A percentile compares a stretch with the other conserved stretches of the same genome.
These are phyloP conservation scores for Odontomyia ornata DNA, from an alignment of 2,888 invertebrate species.

Conservation along the genomic window DNA sequence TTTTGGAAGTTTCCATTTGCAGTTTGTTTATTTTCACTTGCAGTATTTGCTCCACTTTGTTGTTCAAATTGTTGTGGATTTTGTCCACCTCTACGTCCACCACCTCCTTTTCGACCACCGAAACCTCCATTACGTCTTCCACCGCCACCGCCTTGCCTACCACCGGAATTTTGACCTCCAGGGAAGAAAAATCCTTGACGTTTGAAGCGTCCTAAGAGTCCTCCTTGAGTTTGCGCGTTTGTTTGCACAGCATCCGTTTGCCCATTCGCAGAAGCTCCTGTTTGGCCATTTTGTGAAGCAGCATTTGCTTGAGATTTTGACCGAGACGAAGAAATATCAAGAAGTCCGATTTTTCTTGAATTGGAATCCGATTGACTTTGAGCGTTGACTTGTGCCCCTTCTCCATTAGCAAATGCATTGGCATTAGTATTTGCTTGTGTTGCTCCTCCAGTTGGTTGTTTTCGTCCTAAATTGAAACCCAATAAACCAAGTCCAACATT, in stretches of 20 bases:
- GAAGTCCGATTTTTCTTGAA: slow-evolving; percentile 54
- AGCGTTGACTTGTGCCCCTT: slow-evolving; percentile 54
- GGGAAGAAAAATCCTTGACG: slow-evolving; percentile 22
- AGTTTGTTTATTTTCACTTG: slow-evolving; percentile 53
- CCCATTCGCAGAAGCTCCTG: slow-evolving; percentile 56
- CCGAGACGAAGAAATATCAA: slow-evolving; percentile 55
- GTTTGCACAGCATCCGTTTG: slow-evolving; percentile 53
- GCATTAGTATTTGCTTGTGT: slow-evolving; percentile 54
- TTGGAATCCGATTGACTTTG: slow-evolving; percentile 50
- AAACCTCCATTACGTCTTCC: background rate
- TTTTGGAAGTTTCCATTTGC: slow-evolving; percentile 53
- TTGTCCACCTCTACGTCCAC: background rate
- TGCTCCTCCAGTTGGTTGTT: slow-evolving; percentile 53
- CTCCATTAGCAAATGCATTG: slow-evolving; percentile 54
- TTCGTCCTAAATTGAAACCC: slow-evolving; percentile 56
- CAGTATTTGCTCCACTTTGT: slow-evolving; percentile 59
- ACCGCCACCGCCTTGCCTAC: background rate
- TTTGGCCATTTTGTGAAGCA: slow-evolving; percentile 55
- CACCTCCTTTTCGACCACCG: slow-evolving; percentile 19
- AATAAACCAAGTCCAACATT: slow-evolving; percentile 58
- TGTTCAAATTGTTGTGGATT: slow-evolving; percentile 54
- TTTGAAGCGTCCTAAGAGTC: slow-evolving; percentile 18
- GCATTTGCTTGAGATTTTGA: slow-evolving; percentile 58
- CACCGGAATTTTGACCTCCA: background rate
- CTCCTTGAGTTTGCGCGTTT: slow-evolving; percentile 44